These are phyloP conservation scores for Morone chrysops DNA, from an alignment of 2,113 vertebrate genomes.

Conservation along the genomic window DNA sequence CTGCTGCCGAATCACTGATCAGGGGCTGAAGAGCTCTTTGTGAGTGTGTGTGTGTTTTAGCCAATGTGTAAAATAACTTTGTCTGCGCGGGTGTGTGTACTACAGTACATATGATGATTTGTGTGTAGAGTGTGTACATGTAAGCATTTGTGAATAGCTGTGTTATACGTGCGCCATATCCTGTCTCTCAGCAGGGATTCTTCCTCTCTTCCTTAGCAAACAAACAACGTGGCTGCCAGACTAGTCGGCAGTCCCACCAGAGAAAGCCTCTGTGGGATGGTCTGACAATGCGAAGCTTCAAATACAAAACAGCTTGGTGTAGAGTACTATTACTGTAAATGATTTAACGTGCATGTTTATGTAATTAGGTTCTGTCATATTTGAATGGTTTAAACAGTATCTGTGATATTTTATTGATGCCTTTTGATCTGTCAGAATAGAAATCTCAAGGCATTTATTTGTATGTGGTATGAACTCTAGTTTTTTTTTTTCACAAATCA, in stretches of 20 bases:
- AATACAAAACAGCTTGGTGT: not conserved
- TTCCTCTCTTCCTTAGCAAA: constrained; percentile 59
- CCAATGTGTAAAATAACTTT: constrained; percentile 3
- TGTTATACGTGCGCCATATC: constrained; percentile 21
- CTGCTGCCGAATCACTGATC: constrained; percentile 7
- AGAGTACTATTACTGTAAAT: not conserved
- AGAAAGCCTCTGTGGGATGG: constrained; percentile 39
- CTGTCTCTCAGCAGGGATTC: constrained; percentile 48
- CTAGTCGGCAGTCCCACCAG: constrained; percentile 34
- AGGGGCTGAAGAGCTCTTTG: not conserved
- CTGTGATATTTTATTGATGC: too few relatives aligned
- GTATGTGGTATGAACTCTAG: not conserved
- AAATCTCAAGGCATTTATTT: not conserved
- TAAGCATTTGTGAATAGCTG: not conserved
- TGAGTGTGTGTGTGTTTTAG: constrained; percentile 1
- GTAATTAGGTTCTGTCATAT: not conserved
- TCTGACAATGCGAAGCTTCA: constrained; percentile 24
- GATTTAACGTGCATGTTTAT: not conserved
- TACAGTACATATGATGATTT: not conserved
- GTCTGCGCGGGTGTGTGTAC: not conserved
- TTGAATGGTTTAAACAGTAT: not conserved
- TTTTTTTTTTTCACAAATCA: not conserved
- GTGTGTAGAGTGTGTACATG: not conserved
- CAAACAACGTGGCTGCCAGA: constrained; percentile 55
- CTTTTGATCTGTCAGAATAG: not conserved